Base-by-base conservation (phyloP, 2,113 vertebrate species). In the Pandion haliaetus region DNA sequence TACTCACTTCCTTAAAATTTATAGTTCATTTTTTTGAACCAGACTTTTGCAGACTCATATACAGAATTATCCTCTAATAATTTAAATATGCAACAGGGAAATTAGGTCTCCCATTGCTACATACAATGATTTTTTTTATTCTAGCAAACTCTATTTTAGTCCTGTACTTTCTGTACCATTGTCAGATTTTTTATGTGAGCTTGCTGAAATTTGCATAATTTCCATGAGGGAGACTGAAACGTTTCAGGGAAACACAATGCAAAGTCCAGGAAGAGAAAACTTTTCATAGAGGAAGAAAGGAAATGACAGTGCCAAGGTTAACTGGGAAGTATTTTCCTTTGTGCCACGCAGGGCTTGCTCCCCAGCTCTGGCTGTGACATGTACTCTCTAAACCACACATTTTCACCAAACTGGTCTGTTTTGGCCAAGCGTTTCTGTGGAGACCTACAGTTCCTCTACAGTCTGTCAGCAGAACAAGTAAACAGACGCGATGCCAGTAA, bases 201-300 rank as follows among this genome's bases (percentile, higher is more conserved):
- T 85, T 5, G 8, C 36, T 87, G 80, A 82, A 47, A 94, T 84
- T 91, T 89, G 78, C 86, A 93, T 95, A 91, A 92, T 95, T 97
- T 96, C 86, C 83, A 85, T 72, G 69, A 93, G 77, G 78, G 78
- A 95, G 54, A 65, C 21, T 10, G 44, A 72, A 92, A 54, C 3
- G 5, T 89, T 95, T 89, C 89, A 95, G 59, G 81, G 42, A 96
- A 95, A 89, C 45, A 92, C 61, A 86, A 63, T 44, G 24, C 65
- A n/a, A 91, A 87, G 38, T 82, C 50, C 69, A 94, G 69, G 70
- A 92, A 95, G 49, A 89, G 19, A 86, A 79, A 57, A 38, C 32
- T 87, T 74, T 71, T 92, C 44, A 7, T 61, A 17, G 3, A 3
- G 17, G n/a, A 24, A 45, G 61, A 77, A 92, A 61, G 78, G 83